phyloP scores from a whole-genome alignment of 92 coral and sea anemone species.

The Metridium senile region DNA sequence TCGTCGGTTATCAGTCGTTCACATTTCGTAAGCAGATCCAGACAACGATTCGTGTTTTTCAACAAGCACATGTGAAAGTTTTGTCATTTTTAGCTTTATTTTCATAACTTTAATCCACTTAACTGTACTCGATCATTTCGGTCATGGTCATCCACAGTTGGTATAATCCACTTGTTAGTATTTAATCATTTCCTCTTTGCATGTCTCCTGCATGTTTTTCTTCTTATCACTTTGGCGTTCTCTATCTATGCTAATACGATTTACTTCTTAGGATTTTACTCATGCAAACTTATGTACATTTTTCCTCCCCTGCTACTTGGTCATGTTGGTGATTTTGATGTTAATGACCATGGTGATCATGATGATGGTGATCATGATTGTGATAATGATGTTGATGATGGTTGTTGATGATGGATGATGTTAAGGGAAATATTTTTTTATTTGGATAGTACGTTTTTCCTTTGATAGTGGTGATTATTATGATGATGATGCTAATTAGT shows the following conservation, averaged over 20 bases:
- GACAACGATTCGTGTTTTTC: not conserved
- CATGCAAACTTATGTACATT: too few species aligned
- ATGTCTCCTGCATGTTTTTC: not conserved
- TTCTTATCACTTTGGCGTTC: too few species aligned
- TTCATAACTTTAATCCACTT: not conserved
- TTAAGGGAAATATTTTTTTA: not conserved
- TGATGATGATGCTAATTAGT: conserved; percentile 1
- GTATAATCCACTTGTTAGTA: not conserved
- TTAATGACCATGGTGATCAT: too few species aligned
- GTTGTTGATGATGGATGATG: not conserved
- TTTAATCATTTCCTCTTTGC: not conserved
- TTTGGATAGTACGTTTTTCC: not conserved
- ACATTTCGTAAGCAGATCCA: not conserved
- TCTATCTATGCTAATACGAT: too few species aligned
- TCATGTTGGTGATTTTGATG: not conserved
- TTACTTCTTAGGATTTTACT: too few species aligned
- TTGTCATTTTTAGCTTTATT: not conserved
- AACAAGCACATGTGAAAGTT: not conserved
- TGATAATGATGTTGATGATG: not conserved
- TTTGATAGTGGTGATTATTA: not conserved
- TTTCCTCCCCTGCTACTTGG: too few species aligned
- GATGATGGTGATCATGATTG: too few species aligned
- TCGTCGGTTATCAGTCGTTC: not conserved
- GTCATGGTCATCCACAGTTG: not conserved
- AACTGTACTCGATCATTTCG: not conserved